These are phyloP conservation scores for Ryuthela nishihirai DNA, from an alignment of 2,888 invertebrate genomes.

Conservation along the genomic window DNA sequence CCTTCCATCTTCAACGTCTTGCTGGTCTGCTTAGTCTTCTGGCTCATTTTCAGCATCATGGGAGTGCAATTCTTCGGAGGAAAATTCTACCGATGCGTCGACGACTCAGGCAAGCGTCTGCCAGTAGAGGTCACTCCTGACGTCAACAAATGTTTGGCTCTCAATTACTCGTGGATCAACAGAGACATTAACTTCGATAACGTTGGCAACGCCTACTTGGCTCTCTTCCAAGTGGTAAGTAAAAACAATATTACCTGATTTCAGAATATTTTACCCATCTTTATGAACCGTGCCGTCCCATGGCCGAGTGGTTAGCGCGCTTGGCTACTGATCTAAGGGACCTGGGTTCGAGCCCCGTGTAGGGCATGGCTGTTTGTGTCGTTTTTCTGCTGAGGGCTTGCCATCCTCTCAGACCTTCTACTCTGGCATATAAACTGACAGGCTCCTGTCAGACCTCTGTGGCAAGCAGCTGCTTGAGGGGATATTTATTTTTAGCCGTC, in stretches of 20 bases:
- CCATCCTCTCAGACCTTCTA: no score
- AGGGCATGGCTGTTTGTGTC: no score
- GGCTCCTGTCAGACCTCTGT: no score
- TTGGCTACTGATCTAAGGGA: no score
- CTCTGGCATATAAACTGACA: no score
- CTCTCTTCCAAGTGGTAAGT: constrained; percentile 84
- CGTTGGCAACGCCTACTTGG: constrained; percentile 93
- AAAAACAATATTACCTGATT: background rate
- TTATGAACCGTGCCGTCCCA: no score
- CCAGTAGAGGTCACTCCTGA: constrained; percentile 85
- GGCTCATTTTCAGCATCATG: constrained; percentile 99
- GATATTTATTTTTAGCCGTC: no score
- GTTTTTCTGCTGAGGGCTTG: no score
- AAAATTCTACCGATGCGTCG: constrained; percentile 90
- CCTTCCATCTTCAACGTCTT: constrained; percentile 99
- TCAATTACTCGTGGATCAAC: constrained; percentile 87
- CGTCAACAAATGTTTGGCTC: constrained; percentile 70
- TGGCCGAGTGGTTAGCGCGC: no score
- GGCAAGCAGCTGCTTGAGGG: no score
- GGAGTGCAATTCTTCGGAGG: constrained; percentile 97
- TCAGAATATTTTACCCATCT: no score
- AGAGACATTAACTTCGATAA: constrained; percentile 98
- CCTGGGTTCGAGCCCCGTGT: no score
- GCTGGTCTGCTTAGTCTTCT: constrained; percentile 98
- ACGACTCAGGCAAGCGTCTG: constrained; percentile 69